Conservation (phyloP, 2,113 vertebrate genomes). For the Anhinga rufa region DNA sequence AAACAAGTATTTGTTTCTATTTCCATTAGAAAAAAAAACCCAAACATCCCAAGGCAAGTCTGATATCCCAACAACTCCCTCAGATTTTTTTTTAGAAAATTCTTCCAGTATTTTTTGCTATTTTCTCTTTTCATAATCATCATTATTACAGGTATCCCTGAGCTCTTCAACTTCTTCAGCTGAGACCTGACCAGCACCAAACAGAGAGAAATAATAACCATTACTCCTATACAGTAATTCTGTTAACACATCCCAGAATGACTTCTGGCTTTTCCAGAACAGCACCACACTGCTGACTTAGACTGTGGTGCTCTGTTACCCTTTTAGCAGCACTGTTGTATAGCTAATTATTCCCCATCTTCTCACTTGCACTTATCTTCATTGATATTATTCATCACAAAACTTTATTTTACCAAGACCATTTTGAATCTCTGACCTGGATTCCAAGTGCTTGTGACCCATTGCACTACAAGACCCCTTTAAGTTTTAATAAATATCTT, state of each 20-base stretch:
- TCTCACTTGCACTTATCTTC: neutral
- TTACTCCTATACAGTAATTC: neutral
- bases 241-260: neutral
- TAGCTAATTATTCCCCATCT: neutral
- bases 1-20: neutral
- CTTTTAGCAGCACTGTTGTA: neutral
- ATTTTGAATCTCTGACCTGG: neutral
- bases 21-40: neutral
- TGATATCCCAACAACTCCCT: neutral
- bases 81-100: neutral
- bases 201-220: neutral
- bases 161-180: neutral
- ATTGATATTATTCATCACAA: neutral
- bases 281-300: neutral
- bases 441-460: neutral
- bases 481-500: neutral
- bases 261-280: neutral
- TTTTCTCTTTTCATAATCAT: neutral
- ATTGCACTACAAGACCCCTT: neutral
- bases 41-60: neutral
- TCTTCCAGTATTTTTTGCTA: neutral
- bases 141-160: neutral
- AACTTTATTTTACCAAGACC: neutral
- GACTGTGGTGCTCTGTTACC: fast-evolving
- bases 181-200: neutral